These are phyloP conservation scores for Acropora tenuis DNA, from an alignment of 64 coral and sea anemone species.

Conservation along the genomic window DNA sequence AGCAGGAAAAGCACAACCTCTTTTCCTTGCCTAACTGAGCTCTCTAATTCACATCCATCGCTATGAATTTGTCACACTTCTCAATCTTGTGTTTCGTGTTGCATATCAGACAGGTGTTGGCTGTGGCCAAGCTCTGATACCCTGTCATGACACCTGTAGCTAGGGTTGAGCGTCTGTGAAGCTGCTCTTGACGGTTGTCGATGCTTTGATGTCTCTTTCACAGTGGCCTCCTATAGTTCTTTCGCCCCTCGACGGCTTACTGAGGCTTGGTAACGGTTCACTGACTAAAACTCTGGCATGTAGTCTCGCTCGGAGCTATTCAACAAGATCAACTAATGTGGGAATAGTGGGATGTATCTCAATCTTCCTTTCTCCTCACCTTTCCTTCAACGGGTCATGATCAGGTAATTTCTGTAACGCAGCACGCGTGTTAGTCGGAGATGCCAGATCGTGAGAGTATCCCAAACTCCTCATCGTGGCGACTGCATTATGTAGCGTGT, in stretches of 20 bases:
- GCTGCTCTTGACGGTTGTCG: background rate
- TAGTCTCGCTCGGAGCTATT: too few relatives aligned
- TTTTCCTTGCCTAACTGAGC: too few relatives aligned
- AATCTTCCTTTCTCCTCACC: conserved; percentile 59
- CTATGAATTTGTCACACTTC: too few relatives aligned
- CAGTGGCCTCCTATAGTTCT: conserved; percentile 21
- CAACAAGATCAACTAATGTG: conserved; percentile 26
- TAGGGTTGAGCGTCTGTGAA: conserved; percentile 18
- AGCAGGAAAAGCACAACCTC: too few relatives aligned
- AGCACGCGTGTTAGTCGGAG: conserved; percentile 44
- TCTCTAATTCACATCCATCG: too few relatives aligned
- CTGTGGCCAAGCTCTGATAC: background rate
- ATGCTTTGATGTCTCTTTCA: background rate
- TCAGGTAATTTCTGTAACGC: conserved; percentile 64
- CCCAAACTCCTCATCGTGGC: conserved; percentile 46
- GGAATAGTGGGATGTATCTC: conserved; percentile 8
- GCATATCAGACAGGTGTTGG: background rate
- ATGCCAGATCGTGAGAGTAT: conserved; percentile 55
- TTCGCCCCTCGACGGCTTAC: background rate
- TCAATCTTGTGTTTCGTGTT: too few relatives aligned
- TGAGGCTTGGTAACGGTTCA: background rate
- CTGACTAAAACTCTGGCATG: too few relatives aligned
- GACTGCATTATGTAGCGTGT: conserved; percentile 16
- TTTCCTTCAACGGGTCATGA: conserved; percentile 31
- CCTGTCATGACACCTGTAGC: background rate